Base-by-base conservation (phyloP, 2,113 vertebrate genomes). In the Gadus chalcogrammus region DNA sequence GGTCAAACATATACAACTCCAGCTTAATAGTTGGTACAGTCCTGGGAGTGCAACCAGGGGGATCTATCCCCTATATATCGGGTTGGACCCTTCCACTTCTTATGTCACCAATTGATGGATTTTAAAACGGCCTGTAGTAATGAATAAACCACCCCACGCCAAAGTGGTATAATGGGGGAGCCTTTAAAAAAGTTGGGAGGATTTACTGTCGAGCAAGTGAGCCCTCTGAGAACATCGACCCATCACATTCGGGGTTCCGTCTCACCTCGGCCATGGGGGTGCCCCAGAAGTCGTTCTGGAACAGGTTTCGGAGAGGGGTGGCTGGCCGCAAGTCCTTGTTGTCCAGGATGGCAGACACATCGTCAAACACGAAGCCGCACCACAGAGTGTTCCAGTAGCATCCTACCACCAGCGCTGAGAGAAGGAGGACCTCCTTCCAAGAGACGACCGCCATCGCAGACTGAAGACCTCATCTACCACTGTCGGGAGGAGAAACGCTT, bases 221-320 rank as follows among this genome's bases (percentile, higher is more conserved):
- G 11, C 24, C n/a, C 22, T n/a, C n/a, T 55, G 13, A 55, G 31
- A 35, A 35, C 31, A 22, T 22, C 22, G 24, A 61, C 24, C 16
- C 18, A 27, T 27, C 24, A 31, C 22, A 55, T 55, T 13, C 53
- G 13, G 16, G 53, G 55, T 58, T n/a, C 15, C 55, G n/a, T 58
- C 65, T 88, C 91, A 95, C 97, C 95, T 99, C 97, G 61, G 94
- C 92, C 97, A 99, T 99, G 12, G 97, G 96, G 6, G 97, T 99
- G 64, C 97, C 97, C 97, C 97, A 99, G 86, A 99, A 99, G 81
- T 99, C 97, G 93, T 99, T 98, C 75, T 93, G 94, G 83, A 99
- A 98, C 4, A 99, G 93, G 82, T 95, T 97, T 87, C 85, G 92
- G 68, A 99, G 74, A 0, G 97, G 94, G n/a, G 97, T 98, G 20